Evolutionary conservation across 2,888 invertebrate species (phyloP).

Genomic region (Halocaridina rubra): DNA sequence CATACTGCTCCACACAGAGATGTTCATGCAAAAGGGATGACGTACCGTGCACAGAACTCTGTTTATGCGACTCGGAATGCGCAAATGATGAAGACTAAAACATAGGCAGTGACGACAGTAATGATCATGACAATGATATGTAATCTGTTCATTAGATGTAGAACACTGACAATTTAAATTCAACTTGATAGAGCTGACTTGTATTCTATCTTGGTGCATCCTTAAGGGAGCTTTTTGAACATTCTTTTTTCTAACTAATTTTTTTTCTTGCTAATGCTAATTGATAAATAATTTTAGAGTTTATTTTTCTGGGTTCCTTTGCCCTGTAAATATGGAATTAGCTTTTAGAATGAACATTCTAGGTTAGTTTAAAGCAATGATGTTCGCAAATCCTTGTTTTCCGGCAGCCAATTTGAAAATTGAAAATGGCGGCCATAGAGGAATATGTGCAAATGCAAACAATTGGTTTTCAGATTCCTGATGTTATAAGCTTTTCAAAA

Average conservation of each 20-base stretch:
- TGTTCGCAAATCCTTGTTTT: no score
- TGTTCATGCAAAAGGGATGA: neutral
- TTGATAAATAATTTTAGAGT: neutral
- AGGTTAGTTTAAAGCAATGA: neutral
- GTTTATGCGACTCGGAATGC: no score
- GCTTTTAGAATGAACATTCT: no score
- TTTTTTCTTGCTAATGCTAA: neutral
- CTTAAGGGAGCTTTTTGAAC: neutral
- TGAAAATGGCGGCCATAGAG: no score
- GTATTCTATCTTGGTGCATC: no score
- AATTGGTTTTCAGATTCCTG: neutral
- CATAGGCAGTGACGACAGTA: neutral
- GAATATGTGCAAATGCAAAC: neutral
- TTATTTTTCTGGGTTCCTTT: neutral
- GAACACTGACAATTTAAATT: no score
- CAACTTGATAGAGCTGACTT: no score
- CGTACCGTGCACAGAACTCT: neutral
- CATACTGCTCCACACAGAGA: neutral
- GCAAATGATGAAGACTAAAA: no score
- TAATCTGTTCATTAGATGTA: neutral
- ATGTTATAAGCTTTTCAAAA: neutral
- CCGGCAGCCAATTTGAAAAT: no score
- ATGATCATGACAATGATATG: neutral
- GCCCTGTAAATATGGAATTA: neutral
- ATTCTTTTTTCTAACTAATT: neutral